A percentile compares a stretch with the other conserved stretches of the same genome.
Evolutionary conservation across 1,140 invertebrate species (phyloP).

Genomic region (Globodera ellingtonae): DNA sequence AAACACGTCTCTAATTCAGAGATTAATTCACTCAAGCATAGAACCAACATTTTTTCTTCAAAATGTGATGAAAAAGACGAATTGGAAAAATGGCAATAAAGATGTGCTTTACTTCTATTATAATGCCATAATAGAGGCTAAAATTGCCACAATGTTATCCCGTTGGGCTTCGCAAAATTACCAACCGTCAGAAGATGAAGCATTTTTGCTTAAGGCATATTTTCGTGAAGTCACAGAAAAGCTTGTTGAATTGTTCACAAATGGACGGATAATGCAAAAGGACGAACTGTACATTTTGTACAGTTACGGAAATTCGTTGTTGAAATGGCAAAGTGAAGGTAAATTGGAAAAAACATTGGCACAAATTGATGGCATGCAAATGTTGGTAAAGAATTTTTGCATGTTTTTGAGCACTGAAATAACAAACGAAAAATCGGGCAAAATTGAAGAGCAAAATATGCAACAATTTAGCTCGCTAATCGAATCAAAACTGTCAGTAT

Average conservation of each 20-base stretch:
- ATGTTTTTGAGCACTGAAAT: not conserved
- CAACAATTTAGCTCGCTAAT: too few species aligned
- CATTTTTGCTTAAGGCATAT: not conserved
- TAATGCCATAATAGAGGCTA: not conserved
- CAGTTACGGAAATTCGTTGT: not conserved
- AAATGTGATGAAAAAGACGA: not conserved
- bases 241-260: not conserved
- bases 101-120: not conserved
- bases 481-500: too few species aligned
- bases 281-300: not conserved
- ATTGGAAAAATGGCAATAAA: not conserved
- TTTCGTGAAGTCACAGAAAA: not conserved
- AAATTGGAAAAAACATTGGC: not conserved
- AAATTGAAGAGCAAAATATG: too few species aligned
- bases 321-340: not conserved
- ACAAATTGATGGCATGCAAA: not conserved
- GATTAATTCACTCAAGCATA: not conserved
- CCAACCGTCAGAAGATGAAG: not conserved
- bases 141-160: not conserved
- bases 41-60: not conserved
- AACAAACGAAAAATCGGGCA: too few species aligned
- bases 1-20: not conserved
- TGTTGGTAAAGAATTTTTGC: not conserved
- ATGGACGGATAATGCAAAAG: not conserved
- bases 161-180: not conserved